These are phyloP conservation scores for Callospermophilus lateralis DNA, from an alignment of 2,113 vertebrate species.

Conservation along the genomic window DNA sequence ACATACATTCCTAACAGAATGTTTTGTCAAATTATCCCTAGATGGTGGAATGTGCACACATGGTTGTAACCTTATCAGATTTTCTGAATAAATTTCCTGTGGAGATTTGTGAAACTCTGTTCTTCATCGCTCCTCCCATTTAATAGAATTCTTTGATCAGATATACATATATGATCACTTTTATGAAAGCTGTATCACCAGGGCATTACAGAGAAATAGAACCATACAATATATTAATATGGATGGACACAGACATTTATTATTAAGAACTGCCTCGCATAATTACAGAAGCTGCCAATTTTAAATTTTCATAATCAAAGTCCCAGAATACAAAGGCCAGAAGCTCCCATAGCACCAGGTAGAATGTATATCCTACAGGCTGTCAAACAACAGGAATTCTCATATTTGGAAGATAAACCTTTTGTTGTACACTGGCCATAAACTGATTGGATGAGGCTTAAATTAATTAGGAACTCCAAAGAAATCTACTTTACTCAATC, in stretches of 20 bases:
- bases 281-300: background rate
- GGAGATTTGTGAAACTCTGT: background rate
- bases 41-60: background rate
- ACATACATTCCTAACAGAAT: background rate
- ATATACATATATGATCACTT: background rate
- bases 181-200: background rate
- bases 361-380: background rate
- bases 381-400: background rate
- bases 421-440: background rate
- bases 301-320: background rate
- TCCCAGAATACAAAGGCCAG: background rate
- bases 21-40: background rate
- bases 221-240: background rate
- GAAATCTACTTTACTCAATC: background rate
- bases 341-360: too few species aligned
- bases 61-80: background rate
- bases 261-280: background rate
- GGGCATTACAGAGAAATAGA: background rate
- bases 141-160: background rate
- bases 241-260: background rate
- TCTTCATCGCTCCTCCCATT: background rate
- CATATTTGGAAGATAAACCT: background rate
- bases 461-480: background rate
- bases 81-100: background rate
- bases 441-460: background rate